Percentiles rank a stretch among this genome's conserved stretches.
Conservation (phyloP, 2,797 vertebrate species). For the Rhabdophis nuchalis region DNA sequence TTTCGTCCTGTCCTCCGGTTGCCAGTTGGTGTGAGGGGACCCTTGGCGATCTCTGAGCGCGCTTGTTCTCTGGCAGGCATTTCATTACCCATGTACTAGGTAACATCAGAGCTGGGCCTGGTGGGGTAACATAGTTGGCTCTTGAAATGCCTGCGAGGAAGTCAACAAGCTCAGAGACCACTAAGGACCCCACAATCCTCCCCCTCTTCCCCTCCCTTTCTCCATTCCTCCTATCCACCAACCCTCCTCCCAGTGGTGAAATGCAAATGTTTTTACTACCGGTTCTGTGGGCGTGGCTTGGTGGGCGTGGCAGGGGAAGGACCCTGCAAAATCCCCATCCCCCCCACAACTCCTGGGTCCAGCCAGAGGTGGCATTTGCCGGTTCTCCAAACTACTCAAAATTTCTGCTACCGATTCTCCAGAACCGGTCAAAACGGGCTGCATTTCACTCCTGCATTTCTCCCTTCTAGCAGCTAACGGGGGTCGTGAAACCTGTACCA, state of each 20-base stretch:
- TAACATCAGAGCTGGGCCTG: neutral
- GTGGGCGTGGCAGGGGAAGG: too few species aligned
- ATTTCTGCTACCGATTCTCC: too few species aligned
- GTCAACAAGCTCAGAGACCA: neutral
- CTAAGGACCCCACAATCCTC: neutral
- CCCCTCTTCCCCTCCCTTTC: neutral
- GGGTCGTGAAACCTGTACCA: neutral
- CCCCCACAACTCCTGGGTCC: too few species aligned
- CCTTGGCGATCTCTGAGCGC: too few species aligned
- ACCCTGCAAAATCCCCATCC: too few species aligned
- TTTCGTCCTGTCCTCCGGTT: neutral
- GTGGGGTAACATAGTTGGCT: neutral
- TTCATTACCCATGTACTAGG: neutral
- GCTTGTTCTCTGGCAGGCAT: neutral
- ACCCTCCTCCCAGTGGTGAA: neutral
- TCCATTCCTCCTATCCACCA: neutral
- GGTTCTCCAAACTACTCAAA: too few species aligned
- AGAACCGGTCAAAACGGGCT: too few species aligned
- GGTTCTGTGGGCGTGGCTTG: too few species aligned
- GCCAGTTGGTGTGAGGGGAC: neutral
- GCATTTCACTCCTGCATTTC: too few species aligned
- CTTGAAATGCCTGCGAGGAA: neutral
- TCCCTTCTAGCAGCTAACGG: neutral
- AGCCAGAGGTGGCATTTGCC: too few species aligned
- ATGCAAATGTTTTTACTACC: too few species aligned